phyloP scores from a whole-genome alignment of 1,140 invertebrate genomes.

The Drosophila santomea region DNA sequence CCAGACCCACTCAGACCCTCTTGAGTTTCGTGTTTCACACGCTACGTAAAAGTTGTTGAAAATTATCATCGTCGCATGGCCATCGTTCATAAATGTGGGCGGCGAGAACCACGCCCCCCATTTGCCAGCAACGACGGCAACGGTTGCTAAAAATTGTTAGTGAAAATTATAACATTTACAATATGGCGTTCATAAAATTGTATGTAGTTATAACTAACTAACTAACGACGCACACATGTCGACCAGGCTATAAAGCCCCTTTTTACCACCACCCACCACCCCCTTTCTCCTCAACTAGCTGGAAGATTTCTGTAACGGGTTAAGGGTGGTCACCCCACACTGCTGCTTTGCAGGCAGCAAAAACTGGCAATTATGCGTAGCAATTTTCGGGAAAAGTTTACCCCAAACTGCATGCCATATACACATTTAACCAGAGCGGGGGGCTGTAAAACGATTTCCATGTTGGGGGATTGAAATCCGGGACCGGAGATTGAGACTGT shows the following conservation, averaged over 20 bases:
- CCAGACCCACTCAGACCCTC: conserved; percentile 9
- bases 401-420: conserved; percentile 25
- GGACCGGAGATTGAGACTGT: conserved; percentile 4
- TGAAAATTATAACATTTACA: conserved; percentile 83
- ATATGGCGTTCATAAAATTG: conserved; percentile 78
- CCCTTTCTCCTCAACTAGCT: conserved; percentile 7
- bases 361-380: conserved; percentile 73
- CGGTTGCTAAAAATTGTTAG: conserved; percentile 68
- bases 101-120: neutral
- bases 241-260: conserved; percentile 4
- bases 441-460: conserved; percentile 62
- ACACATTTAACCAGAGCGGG: conserved; percentile 18
- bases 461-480: conserved; percentile 26
- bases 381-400: conserved; percentile 59
- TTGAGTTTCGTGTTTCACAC: conserved; percentile 36
- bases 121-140: neutral
- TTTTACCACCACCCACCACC: neutral
- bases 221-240: conserved; percentile 75
- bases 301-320: conserved; percentile 30
- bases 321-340: conserved; percentile 1
- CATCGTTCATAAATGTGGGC: conserved; percentile 35
- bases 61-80: conserved; percentile 64
- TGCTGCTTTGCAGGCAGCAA: conserved; percentile 18
- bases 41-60: conserved; percentile 73
- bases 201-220: conserved; percentile 83